Evolutionary conservation across 1,140 invertebrate species (phyloP), one percentile per base, ranked within the genome.

Genomic region (Listronotus oregonensis): DNA sequence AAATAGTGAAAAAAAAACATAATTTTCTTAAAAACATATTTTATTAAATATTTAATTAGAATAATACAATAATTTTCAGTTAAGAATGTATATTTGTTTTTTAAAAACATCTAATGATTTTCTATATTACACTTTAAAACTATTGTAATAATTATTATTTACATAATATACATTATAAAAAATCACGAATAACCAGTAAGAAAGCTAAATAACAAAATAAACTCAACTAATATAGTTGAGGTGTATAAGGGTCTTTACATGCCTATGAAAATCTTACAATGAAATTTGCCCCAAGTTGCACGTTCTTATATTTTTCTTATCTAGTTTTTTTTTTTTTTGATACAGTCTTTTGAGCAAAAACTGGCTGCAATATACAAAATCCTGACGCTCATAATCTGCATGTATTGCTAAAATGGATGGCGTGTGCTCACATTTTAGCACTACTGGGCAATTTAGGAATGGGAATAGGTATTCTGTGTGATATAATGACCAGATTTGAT

Each of bases 101-200:
- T 71, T 62, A 71, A 71, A 73, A 71, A 71, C 67, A 71, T 70
- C 64, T 59, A 69, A 68, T 68, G 17, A 46, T 67, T 65, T 71
- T 43, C 1, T 72, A 74, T 71, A 69, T 72, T 74, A 74, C 67
- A 74, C 43, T 58, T 65, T 64, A 67, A 59, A 70, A 69, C 42
- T 69, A 73, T 39, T 69, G 57, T 52, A 49, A 61, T 57, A 72
- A 75, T 64, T 47, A 63, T 47, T 75, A 75, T 75, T 65, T 75
- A 75, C 74, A 75, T 69, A 74, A 71, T 71, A 71, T 73, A 74
- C 72, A 75, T 50, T 55, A 60, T 74, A 75, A 70, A 75, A 73
- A 75, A 71, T 71, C 68, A 70, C 65, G 55, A 68, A 59, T 58
- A 71, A 66, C 57, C 51, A 49, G 63, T 62, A 67, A 69, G 66